Percentiles rank a stretch among this genome's conserved stretches.
Conservation (phyloP, 2,113 vertebrate genomes). For the Himantopus leucocephalus region DNA sequence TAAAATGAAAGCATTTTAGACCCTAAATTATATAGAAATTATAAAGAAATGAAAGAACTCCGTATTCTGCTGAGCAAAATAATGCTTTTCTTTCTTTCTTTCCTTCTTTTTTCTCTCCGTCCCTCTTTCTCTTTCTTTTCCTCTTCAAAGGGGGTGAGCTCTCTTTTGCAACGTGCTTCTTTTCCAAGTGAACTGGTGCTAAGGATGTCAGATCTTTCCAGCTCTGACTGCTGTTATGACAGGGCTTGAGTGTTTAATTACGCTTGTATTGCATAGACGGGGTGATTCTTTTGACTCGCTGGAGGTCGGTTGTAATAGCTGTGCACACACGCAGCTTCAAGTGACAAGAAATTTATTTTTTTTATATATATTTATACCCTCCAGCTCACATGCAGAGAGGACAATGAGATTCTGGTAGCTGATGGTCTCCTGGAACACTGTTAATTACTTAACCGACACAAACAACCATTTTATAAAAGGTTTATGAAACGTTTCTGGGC, state of each 20-base stretch:
- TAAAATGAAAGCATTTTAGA: not conserved
- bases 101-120: not conserved
- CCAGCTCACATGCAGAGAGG: not conserved
- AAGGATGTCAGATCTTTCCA: not conserved
- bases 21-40: not conserved
- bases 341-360: not conserved
- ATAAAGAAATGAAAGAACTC: not conserved
- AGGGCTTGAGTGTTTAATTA: constrained; percentile 51
- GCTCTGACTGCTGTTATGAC: constrained; percentile 15
- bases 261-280: not conserved
- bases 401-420: not conserved
- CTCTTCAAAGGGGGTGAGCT: not conserved
- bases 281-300: not conserved
- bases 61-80: not conserved
- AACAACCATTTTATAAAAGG: not conserved
- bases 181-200: not conserved
- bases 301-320: not conserved
- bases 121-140: not conserved
- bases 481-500: not conserved
- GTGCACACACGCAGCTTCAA: not conserved
- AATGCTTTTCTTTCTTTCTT: not conserved
- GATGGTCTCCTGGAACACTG: not conserved
- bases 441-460: not conserved
- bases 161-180: not conserved
- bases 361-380: not conserved